Evolutionary conservation across 2,797 vertebrate genomes (phyloP), one percentile per base, ranked within the genome.

Genomic region (Mormyrus hasselquistii): DNA sequence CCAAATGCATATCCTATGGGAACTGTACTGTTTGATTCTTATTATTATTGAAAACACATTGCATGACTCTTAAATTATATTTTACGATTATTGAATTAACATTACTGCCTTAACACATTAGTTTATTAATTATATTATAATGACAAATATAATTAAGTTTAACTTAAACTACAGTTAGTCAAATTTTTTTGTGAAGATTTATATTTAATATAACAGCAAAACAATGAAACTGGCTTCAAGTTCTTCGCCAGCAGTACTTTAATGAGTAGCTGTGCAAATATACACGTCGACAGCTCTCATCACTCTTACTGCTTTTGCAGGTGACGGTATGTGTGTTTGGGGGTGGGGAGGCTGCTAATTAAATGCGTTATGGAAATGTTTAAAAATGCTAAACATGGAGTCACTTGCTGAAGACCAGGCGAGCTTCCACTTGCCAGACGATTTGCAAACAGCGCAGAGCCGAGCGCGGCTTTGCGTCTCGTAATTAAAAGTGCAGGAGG

Each of bases 371-470:
- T 7, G 53, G 53, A 57, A 87, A 57, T 29, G 50, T 53, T 87
- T 87, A 29, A 57, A 86, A 86, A 52, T 89, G 89, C 79, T 88
- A 91, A 91, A 90, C 91, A 92, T 91, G 89, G 91, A 93, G 92
- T 91, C 94, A n/a, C 91, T 91, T 91, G 87, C 90, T 93, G 25
- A 4, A 90, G 89, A 91, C 88, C 44, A 94, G 94, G 91, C 93
- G 90, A 92, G 95, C 93, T 92, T 91, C 90, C 93, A 94, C 95
- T 95, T 94, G 96, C 93, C 93, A 85, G 92, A 90, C 93, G 91
- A 96, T 93, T 92, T 94, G 89, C 91, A 93, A 93, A 92, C 92
- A 94, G 95, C 94, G 91, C 88, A 85, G 4, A 90, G 92, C 47
- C 76, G 88, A 88, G 38, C 0, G 0, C 86, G 50, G 90, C 53